phyloP scores from a whole-genome alignment of 2,888 invertebrate genomes.

The Linnaemya vulpina region DNA sequence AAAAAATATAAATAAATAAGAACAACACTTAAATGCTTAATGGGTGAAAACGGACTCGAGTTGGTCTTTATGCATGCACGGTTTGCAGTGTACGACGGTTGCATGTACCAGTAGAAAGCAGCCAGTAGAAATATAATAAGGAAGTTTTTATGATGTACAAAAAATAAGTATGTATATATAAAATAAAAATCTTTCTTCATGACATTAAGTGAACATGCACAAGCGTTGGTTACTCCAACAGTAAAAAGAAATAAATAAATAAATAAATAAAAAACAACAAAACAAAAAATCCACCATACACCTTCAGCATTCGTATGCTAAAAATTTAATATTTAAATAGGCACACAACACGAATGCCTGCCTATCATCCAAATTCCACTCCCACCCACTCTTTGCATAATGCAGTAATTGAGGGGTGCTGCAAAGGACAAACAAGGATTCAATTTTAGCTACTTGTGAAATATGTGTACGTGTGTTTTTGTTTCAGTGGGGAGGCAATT shows the following conservation, averaged over 20 bases:
- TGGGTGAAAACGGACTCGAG: slow-evolving; percentile 77
- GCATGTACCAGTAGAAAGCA: slow-evolving; percentile 48
- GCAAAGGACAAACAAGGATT: slow-evolving; percentile 40
- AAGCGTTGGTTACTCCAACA: slow-evolving; percentile 66
- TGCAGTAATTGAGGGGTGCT: slow-evolving; percentile 48
- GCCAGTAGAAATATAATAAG: slow-evolving; percentile 51
- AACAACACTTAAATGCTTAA: slow-evolving; percentile 79
- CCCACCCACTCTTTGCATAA: slow-evolving; percentile 13
- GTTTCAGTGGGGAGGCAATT: neutral
- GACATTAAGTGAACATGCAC: slow-evolving; percentile 73
- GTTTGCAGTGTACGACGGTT: slow-evolving; percentile 36
- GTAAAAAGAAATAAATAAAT: slow-evolving; percentile 37
- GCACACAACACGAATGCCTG: slow-evolving; percentile 22
- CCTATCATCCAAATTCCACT: neutral
- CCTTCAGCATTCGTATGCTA: slow-evolving; percentile 4
- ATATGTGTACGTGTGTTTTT: neutral
- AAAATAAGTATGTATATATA: neutral
- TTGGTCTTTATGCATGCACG: slow-evolving; percentile 55
- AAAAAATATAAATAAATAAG: slow-evolving; percentile 70
- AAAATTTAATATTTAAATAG: slow-evolving; percentile 49
- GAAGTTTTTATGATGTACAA: slow-evolving; percentile 47
- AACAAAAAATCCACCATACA: slow-evolving; percentile 33
- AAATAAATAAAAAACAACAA: neutral
- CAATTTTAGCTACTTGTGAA: slow-evolving; percentile 66
- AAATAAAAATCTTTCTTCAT: slow-evolving; percentile 38